Conservation (phyloP, 1,140 invertebrate species). For the Neodiprion lecontei region DNA sequence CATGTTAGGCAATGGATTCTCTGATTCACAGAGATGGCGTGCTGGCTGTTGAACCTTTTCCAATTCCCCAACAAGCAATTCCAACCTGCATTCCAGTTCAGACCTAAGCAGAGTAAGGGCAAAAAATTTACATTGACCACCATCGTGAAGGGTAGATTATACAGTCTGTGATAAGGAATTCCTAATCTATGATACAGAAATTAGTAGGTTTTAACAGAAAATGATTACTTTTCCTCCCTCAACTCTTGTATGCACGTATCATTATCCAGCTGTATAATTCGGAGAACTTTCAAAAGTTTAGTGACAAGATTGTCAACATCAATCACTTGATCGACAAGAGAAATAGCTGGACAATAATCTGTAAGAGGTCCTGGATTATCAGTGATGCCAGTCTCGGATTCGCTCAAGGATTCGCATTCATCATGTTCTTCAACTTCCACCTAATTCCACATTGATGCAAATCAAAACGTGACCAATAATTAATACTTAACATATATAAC, state of each 20-base stretch:
- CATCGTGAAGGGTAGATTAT: constrained; percentile 7
- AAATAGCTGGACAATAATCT: constrained; percentile 54
- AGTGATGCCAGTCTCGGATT: constrained; percentile 49
- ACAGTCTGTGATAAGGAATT: not conserved
- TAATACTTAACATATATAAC: no score
- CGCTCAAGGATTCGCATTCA: constrained; percentile 53
- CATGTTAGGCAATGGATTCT: constrained; percentile 41
- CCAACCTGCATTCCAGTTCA: constrained; percentile 52
- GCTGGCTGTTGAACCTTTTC: constrained; percentile 42
- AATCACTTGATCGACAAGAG: constrained; percentile 76
- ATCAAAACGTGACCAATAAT: not conserved
- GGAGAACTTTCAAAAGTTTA: constrained; percentile 75
- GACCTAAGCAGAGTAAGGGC: constrained; percentile 37
- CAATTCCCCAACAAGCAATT: constrained; percentile 40
- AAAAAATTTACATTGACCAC: constrained; percentile 14
- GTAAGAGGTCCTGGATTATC: constrained; percentile 45
- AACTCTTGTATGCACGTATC: constrained; percentile 71
- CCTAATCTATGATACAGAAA: not conserved
- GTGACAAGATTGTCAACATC: constrained; percentile 78
- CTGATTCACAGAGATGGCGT: constrained; percentile 36
- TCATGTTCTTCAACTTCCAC: constrained; percentile 58
- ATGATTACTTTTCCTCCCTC: constrained; percentile 61
- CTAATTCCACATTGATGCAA: constrained; percentile 27
- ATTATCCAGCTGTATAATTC: constrained; percentile 74
- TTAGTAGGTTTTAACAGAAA: constrained; percentile 3